Evolutionary conservation across 2,888 invertebrate genomes (phyloP), one percentile per base, ranked within the genome.

Genomic region (Hirudinaria manillensis): DNA sequence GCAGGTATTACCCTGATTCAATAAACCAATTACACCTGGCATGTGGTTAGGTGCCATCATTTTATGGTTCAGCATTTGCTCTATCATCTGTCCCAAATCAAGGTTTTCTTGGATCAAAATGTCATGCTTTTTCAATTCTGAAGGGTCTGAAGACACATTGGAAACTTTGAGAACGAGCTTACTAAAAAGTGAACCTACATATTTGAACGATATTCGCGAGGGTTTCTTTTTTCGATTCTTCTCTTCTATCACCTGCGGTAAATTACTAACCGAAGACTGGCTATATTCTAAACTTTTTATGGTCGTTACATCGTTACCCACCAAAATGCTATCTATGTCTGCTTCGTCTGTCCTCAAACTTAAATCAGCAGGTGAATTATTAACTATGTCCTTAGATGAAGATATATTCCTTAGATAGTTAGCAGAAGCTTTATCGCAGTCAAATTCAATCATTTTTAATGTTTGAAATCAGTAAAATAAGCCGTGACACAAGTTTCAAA

Each of bases 1-100:
- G 85, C 97, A 97, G 77, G 96, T 97, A 87, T 97, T 97, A 74
- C 96, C 97, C 86, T 96, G 96, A 86, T 97, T 97, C 82, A 93
- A 90, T 36, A 97, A 89, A 21, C 96, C 97, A 79, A 92, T 92
- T 3, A 93, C 93, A 75, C 94, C 94, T 10, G 86, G 86, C 16
- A 72, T 45, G 1, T 36, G 51, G 21, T 24, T 27, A 45, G 61
- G 61, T 29, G 29, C 7, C 10, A 27, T 61, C 24, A 38, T 36
- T 19, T 38, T 70, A 4, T 70, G 36, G 19, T 21, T 38, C 19
- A 24, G 10, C 16, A 45, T 27, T 38, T 45, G 34, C 21, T 45
- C 38, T 70, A 38, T 70, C 36, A 70, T 70, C 13, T 27, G 38
- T n/a, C 36, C 38, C n/a, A 38, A 27, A 7, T 38, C 24, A 10